Conservation (phyloP, 2,888 invertebrate species). For the Oxycera nigricornis region DNA sequence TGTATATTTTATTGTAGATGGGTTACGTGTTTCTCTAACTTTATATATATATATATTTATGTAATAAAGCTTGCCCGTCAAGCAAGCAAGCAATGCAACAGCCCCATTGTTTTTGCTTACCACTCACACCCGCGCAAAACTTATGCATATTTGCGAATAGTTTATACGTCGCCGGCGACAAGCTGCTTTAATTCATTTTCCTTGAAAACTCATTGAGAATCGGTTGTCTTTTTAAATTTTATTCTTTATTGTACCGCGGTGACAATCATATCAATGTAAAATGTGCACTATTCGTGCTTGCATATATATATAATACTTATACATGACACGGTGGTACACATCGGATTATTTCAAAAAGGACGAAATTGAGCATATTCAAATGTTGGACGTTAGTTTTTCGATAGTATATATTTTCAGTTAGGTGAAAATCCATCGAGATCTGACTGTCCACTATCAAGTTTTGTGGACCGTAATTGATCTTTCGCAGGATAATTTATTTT, state of each 20-base stretch:
- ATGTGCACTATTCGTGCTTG: too few relatives aligned
- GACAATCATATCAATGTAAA: neutral
- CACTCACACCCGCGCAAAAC: neutral
- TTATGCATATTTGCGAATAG: neutral
- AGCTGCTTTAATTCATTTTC: conserved; percentile 21
- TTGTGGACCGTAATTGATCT: too few relatives aligned
- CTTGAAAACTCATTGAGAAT: conserved; percentile 30
- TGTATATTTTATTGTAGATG: neutral
- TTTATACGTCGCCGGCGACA: neutral
- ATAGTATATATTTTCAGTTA: too few relatives aligned
- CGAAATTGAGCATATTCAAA: too few relatives aligned
- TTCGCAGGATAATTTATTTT: too few relatives aligned
- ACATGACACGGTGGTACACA: too few relatives aligned
- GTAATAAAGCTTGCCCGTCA: neutral
- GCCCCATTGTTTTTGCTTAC: neutral
- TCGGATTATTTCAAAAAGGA: too few relatives aligned
- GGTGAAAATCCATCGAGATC: too few relatives aligned
- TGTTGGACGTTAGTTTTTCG: too few relatives aligned
- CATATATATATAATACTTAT: too few relatives aligned
- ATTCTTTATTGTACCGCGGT: conserved; percentile 5
- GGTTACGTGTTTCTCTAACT: conserved; percentile 19
- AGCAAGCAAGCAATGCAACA: neutral
- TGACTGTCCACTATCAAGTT: too few relatives aligned
- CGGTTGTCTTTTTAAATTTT: conserved; percentile 10
- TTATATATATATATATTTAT: conserved; percentile 5